Conservation (phyloP, 2,113 vertebrate species). For the Porphyrio hochstetteri region DNA sequence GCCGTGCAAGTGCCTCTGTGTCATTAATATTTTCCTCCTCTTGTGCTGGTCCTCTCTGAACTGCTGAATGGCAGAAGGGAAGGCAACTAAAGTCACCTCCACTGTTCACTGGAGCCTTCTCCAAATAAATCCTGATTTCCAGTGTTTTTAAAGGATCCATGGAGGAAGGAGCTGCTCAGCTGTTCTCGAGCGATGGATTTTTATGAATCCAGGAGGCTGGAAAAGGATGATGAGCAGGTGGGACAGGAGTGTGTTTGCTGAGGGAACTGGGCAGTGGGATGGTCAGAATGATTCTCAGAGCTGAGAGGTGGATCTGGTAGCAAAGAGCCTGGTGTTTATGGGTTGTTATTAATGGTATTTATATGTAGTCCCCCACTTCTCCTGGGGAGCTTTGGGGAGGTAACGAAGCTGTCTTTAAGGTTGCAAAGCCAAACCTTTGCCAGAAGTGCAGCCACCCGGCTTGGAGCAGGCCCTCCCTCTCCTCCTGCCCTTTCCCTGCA, state of each 20-base stretch:
- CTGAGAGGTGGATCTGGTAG: neutral
- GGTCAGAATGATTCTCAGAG: neutral
- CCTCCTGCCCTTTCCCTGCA: neutral
- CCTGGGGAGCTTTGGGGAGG: neutral
- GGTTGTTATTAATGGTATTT: neutral
- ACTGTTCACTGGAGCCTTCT: neutral
- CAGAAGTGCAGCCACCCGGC: neutral
- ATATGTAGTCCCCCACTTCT: neutral
- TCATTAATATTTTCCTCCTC: conserved; percentile 6
- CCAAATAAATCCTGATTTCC: neutral
- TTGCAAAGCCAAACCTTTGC: neutral
- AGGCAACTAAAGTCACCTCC: conserved; percentile 50
- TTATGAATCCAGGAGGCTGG: neutral
- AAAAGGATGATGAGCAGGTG: neutral
- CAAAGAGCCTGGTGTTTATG: neutral
- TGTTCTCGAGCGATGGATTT: neutral
- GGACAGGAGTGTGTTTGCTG: neutral
- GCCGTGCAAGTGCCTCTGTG: fast-evolving
- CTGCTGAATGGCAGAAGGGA: conserved; percentile 14
- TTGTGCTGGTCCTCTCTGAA: neutral
- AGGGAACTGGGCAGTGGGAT: neutral
- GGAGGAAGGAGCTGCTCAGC: neutral
- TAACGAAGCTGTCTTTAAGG: neutral
- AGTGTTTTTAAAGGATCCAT: neutral
- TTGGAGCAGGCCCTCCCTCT: neutral